Evolutionary conservation across 2,113 vertebrate species (phyloP).

Genomic region (Hyla sarda): DNA sequence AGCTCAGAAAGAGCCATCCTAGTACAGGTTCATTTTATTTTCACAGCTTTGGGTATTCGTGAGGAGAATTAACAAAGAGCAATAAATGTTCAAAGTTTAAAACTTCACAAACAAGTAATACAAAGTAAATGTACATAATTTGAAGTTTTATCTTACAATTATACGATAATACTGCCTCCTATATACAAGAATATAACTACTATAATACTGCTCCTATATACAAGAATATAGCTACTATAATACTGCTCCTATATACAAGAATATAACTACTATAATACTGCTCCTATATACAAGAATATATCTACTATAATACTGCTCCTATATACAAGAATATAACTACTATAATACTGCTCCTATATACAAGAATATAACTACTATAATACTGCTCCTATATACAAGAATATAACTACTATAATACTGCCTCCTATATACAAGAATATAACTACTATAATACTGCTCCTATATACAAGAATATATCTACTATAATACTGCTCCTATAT

Average conservation of each 20-base stretch:
- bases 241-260: not conserved
- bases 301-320: not conserved
- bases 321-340: not conserved
- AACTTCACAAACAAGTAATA: not conserved
- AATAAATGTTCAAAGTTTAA: not conserved
- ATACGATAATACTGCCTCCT: slow-evolving; percentile 10
- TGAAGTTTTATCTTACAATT: not conserved
- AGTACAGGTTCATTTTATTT: not conserved
- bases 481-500: too few relatives aligned
- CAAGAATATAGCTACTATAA: too few relatives aligned
- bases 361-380: slow-evolving; percentile 6
- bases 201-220: not conserved
- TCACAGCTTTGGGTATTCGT: too few relatives aligned
- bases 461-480: too few relatives aligned
- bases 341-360: not conserved
- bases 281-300: not conserved
- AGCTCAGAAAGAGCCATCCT: not conserved
- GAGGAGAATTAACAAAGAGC: not conserved
- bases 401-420: not conserved
- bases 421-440: not conserved
- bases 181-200: not conserved
- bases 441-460: too few relatives aligned
- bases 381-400: not conserved
- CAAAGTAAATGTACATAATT: too few relatives aligned
- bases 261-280: not conserved